phyloP scores from a whole-genome alignment of 1,140 invertebrate species.

The Mya arenaria region DNA sequence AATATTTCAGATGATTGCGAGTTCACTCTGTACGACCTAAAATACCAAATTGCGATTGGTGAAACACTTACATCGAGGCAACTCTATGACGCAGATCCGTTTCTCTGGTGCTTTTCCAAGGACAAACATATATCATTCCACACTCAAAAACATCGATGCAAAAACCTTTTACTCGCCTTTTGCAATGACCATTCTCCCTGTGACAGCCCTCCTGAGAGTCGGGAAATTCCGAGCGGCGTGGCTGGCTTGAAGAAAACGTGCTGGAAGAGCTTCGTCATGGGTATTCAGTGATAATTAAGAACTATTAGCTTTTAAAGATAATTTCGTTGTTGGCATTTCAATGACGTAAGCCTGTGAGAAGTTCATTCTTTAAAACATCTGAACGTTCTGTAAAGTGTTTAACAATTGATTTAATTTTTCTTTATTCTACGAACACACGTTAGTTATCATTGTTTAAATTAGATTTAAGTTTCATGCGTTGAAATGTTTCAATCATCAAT shows the following conservation, averaged over 20 bases:
- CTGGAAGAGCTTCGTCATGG: slow-evolving; percentile 63
- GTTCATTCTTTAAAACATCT: background rate
- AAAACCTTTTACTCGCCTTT: slow-evolving; percentile 14
- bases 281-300: slow-evolving; percentile 25
- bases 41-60: slow-evolving; percentile 34
- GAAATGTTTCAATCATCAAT: too few relatives aligned
- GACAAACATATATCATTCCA: slow-evolving; percentile 30
- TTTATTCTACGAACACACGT: background rate
- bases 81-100: slow-evolving; percentile 12
- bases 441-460: too few relatives aligned
- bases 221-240: slow-evolving; percentile 46
- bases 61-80: background rate
- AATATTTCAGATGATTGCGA: slow-evolving; percentile 36
- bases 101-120: slow-evolving; percentile 27
- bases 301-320: background rate
- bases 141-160: slow-evolving; percentile 26
- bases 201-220: background rate
- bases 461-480: too few relatives aligned
- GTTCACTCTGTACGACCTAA: slow-evolving; percentile 40
- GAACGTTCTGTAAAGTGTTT: background rate
- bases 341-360: background rate
- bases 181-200: slow-evolving; percentile 39
- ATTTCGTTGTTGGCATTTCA: background rate
- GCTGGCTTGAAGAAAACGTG: slow-evolving; percentile 63
- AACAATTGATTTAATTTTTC: background rate